These are phyloP conservation scores for Orius insidiosus DNA, from an alignment of 1,140 invertebrate genomes.

Conservation along the genomic window DNA sequence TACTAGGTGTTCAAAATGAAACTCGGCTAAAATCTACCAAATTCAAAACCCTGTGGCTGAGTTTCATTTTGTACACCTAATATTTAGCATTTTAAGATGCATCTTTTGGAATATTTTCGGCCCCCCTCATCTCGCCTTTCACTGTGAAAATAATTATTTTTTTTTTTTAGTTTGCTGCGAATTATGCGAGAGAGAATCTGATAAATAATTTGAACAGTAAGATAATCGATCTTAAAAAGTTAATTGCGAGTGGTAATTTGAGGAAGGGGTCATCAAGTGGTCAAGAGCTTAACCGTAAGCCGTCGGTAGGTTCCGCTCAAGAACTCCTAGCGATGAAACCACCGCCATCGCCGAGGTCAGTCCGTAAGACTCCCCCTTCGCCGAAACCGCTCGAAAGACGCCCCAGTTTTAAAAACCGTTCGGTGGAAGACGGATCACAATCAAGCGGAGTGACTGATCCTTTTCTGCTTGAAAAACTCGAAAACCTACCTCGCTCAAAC, in stretches of 20 bases:
- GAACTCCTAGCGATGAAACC: conserved; percentile 8
- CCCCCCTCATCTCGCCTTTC: no score
- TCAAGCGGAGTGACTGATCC: conserved; percentile 38
- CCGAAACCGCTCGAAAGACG: conserved; percentile 32
- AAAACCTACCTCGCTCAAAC: conserved; percentile 34
- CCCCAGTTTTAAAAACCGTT: conserved; percentile 46
- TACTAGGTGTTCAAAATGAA: no score
- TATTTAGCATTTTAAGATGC: no score
- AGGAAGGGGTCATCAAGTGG: conserved; percentile 3
- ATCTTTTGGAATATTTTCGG: no score
- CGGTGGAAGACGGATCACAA: conserved; percentile 25
- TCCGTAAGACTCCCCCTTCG: conserved; percentile 24
- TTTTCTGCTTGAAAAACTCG: conserved; percentile 42
- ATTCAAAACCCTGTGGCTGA: no score
- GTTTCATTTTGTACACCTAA: no score
- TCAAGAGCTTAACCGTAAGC: background rate
- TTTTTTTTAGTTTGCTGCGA: conserved; percentile 58
- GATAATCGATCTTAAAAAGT: conserved; percentile 48
- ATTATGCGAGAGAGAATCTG: conserved; percentile 69
- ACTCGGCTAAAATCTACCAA: no score
- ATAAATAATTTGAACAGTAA: conserved; percentile 58
- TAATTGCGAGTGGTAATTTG: conserved; percentile 36
- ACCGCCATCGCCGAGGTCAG: conserved; percentile 24
- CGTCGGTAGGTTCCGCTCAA: no score
- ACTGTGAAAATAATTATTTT: conserved; percentile 16